Evolutionary conservation across 2,113 vertebrate genomes (phyloP).

Genomic region (Pomatostomus ruficeps): DNA sequence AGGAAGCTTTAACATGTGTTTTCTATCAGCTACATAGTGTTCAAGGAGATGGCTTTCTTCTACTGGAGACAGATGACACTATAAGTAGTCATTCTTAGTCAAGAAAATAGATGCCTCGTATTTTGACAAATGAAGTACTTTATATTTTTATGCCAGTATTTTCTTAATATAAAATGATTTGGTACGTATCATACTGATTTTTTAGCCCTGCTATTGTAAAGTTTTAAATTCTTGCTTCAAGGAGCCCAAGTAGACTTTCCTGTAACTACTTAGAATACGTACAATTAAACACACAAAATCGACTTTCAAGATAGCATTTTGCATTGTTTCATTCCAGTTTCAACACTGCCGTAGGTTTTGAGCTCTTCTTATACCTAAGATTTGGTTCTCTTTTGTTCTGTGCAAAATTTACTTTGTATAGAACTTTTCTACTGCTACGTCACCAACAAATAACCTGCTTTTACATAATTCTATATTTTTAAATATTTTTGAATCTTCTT

Average conservation of each 20-base stretch:
- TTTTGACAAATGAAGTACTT: background rate
- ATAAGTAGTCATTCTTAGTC: background rate
- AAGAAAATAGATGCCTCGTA: background rate
- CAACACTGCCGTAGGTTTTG: background rate
- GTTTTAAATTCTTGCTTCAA: background rate
- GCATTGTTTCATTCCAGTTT: background rate
- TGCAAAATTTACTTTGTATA: background rate
- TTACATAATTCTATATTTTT: background rate
- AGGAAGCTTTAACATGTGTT: background rate
- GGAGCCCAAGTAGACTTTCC: background rate
- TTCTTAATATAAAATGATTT: background rate
- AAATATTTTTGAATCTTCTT: background rate
- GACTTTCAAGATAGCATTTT: background rate
- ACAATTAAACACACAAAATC: background rate
- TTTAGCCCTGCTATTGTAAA: background rate
- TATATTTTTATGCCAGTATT: background rate
- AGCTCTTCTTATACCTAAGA: background rate
- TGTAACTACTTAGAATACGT: background rate
- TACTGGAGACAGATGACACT: background rate
- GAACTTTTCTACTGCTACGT: background rate
- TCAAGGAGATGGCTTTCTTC: background rate
- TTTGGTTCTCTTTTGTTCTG: background rate
- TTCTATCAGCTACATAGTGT: background rate
- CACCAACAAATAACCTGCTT: background rate
- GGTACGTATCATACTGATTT: background rate